Evolutionary conservation across 30 jellyfish, hydroid and myxozoan species (phyloP).

Genomic region (Turritopsis rubra): DNA sequence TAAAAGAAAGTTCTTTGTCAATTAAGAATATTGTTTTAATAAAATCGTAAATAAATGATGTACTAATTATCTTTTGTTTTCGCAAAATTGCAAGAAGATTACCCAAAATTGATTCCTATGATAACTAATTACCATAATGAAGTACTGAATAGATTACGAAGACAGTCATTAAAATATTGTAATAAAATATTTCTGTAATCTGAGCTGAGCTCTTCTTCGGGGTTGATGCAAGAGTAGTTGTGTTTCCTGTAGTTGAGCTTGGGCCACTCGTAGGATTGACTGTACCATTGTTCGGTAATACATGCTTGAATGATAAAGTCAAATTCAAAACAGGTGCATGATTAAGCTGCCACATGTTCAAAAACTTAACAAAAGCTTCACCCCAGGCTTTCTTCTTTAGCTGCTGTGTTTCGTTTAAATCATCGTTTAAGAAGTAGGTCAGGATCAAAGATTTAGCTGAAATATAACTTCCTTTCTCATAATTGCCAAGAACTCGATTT

Average conservation of each 20-base stretch:
- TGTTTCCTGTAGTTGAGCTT: background rate
- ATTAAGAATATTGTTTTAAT: too few species aligned
- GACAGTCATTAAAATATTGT: too few species aligned
- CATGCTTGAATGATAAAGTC: background rate
- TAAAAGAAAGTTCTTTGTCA: too few species aligned
- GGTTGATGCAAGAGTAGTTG: background rate
- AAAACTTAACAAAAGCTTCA: background rate
- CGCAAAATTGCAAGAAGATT: too few species aligned
- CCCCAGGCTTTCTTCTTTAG: background rate
- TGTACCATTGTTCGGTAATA: background rate
- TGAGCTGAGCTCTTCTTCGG: background rate
- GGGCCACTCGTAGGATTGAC: background rate
- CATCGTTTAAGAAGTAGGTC: background rate
- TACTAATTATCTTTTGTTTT: too few species aligned
- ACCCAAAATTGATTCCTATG: too few species aligned
- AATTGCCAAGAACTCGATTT: slow-evolving; percentile 76
- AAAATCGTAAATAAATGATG: too few species aligned
- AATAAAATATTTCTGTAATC: too few species aligned
- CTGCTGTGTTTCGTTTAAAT: background rate
- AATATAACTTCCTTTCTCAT: background rate
- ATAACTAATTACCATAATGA: too few species aligned
- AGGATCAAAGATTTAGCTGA: background rate
- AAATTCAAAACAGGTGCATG: background rate
- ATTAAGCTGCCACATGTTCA: background rate
- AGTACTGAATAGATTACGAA: too few species aligned